phyloP scores from a whole-genome alignment of 1,140 invertebrate species.

The Aleiodes sp. region DNA sequence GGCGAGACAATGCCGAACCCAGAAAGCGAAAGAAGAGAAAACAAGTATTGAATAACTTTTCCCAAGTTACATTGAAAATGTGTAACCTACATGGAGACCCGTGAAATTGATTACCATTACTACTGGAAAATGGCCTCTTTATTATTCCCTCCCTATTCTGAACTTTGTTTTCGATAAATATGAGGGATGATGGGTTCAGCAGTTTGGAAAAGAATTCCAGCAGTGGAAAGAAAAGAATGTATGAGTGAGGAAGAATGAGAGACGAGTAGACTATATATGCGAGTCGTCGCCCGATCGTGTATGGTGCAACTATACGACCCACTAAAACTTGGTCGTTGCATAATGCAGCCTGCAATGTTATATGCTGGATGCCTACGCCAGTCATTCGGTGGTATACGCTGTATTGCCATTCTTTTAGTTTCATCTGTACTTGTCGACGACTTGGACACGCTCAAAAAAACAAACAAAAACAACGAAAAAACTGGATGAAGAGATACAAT shows the following conservation, averaged over 20 bases:
- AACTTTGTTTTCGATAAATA: background rate
- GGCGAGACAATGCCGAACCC: constrained; percentile 18
- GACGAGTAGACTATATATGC: constrained; percentile 3
- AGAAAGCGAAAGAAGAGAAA: background rate
- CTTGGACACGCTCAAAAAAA: constrained; percentile 10
- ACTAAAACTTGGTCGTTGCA: constrained; percentile 61
- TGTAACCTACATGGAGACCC: constrained; percentile 1
- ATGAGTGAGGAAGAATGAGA: constrained; percentile 2
- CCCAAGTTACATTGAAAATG: constrained; percentile 1
- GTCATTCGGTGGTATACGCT: constrained; percentile 3
- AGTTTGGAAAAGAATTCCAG: too few relatives aligned
- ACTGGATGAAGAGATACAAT: too few relatives aligned
- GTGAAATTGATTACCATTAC: background rate
- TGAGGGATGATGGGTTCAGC: too few relatives aligned
- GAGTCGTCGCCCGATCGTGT: constrained; percentile 25
- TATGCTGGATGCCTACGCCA: constrained; percentile 24
- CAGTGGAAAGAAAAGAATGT: too few relatives aligned
- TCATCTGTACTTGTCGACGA: background rate
- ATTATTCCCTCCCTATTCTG: background rate
- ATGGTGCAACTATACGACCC: constrained; percentile 63
- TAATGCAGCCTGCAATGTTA: constrained; percentile 44
- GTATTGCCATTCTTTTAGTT: constrained; percentile 17
- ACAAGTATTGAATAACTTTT: constrained; percentile 14
- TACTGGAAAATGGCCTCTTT: background rate
- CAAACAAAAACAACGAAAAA: background rate